Evolutionary conservation across 2,888 invertebrate genomes (phyloP), one percentile per base, ranked within the genome.

Genomic region (Aplocera efformata): DNA sequence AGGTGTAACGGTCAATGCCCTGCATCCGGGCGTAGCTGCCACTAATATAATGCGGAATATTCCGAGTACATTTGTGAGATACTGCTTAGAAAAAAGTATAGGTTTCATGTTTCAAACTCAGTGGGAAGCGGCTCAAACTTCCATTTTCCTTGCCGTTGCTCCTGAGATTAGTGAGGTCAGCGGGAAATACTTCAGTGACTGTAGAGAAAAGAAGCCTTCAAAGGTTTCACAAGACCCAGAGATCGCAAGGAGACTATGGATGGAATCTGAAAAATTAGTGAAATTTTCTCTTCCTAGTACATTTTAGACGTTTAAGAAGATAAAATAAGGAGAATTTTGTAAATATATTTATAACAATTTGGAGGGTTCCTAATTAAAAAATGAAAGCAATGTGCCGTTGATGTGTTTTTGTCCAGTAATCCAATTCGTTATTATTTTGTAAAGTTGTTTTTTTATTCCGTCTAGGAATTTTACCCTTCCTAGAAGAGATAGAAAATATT

Each of bases 1-100:
- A 0, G 90, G 90, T 24, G 92, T 94, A 0, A 93, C 92, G 0
- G 92, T 90, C 1, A 93, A 94, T 65, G 88, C 91, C 20, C 79
- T 93, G 21, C 92, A 94, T 72, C 94, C 94, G 7, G 94, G 94
- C 9, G 74, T 93, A 24, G 91, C 92, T 2, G 88, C 90, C 29
- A 93, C 94, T 1, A 91, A 92, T 45, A 71, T 93, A 39, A 89
- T 90, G 44, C 89, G 93, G 40, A 90, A 93, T 59, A 90, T 93
- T 79, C 83, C 89, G 7, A 75, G 52, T 53, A 51, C 63, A 33
- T 38, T 78, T 33, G 79, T 85, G 38, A 74, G 77, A 32, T 63
- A 55, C 33, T 30, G 75, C 7, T 50, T 82, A 10, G 63, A 68
- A 23, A 65, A 60, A 44, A 24, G 55, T 24, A 56, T 85, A 48